Evolutionary conservation across 2,113 vertebrate genomes (phyloP).

Genomic region (Suncus etruscus): DNA sequence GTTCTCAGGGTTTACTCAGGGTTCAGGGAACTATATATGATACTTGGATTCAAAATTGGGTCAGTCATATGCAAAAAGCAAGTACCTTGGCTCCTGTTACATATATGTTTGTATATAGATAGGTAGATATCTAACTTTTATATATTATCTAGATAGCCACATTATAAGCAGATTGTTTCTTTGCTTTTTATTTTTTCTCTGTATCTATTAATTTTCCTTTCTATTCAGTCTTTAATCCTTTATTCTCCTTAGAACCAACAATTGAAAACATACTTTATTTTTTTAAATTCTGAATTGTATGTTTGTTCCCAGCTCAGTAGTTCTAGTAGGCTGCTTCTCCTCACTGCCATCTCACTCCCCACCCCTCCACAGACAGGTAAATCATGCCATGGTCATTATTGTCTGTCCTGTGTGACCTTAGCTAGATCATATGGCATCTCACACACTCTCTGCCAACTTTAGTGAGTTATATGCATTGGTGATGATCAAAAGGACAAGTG

Average conservation of each 20-base stretch:
- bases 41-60: too few species aligned
- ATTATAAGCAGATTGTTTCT: neutral
- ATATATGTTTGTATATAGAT: neutral
- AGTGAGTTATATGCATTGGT: neutral
- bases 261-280: neutral
- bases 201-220: constrained; percentile 16
- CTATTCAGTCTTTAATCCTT: constrained; percentile 4
- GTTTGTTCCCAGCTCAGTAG: neutral
- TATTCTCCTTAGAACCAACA: neutral
- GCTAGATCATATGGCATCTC: neutral
- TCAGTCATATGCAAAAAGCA: too few species aligned
- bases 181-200: neutral
- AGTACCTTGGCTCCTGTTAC: too few species aligned
- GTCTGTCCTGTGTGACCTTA: too few species aligned
- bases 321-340: neutral
- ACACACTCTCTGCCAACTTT: neutral
- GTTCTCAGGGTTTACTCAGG: too few species aligned
- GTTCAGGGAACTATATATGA: too few species aligned
- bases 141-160: neutral
- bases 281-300: neutral
- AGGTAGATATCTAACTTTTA: neutral
- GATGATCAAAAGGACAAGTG: too few species aligned
- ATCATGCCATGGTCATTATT: neutral
- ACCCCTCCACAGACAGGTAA: neutral
- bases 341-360: too few species aligned